phyloP scores from a whole-genome alignment of 2,888 invertebrate genomes.

The Amphipoea oculea region DNA sequence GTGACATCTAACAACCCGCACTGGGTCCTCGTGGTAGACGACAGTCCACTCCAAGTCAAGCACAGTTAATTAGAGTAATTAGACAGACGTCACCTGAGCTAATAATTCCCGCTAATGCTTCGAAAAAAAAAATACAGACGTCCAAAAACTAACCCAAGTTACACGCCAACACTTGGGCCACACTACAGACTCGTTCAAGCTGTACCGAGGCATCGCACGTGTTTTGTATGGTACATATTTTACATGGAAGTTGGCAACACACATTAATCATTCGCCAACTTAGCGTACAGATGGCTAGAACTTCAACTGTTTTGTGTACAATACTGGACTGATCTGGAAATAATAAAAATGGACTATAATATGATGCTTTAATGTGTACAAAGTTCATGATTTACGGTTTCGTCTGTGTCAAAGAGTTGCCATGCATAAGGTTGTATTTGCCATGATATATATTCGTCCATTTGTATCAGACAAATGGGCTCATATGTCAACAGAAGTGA shows the following conservation, averaged over 20 bases:
- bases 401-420: constrained; percentile 13
- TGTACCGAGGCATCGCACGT: constrained; percentile 65
- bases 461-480: constrained; percentile 9
- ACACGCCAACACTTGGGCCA: constrained; percentile 47
- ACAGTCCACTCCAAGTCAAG: not conserved
- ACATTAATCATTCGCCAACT: constrained; percentile 77
- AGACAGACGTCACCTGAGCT: not conserved
- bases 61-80: too few species aligned
- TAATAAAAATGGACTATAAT: constrained; percentile 41
- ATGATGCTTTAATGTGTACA: constrained; percentile 34
- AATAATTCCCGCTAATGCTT: not conserved
- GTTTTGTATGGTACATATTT: constrained; percentile 69
- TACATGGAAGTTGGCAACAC: constrained; percentile 73
- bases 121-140: constrained; percentile 24
- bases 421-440: constrained; percentile 13
- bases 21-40: too few species aligned
- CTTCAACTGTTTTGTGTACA: constrained; percentile 64
- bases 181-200: constrained; percentile 38
- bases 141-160: constrained; percentile 2
- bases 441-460: constrained; percentile 7
- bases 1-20: too few species aligned
- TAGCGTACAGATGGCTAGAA: constrained; percentile 72
- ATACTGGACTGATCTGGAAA: constrained; percentile 48
- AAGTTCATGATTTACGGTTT: constrained; percentile 42
- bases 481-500: not conserved